Evolutionary conservation across 2,888 invertebrate genomes (phyloP).

Genomic region (Meteorus colon): DNA sequence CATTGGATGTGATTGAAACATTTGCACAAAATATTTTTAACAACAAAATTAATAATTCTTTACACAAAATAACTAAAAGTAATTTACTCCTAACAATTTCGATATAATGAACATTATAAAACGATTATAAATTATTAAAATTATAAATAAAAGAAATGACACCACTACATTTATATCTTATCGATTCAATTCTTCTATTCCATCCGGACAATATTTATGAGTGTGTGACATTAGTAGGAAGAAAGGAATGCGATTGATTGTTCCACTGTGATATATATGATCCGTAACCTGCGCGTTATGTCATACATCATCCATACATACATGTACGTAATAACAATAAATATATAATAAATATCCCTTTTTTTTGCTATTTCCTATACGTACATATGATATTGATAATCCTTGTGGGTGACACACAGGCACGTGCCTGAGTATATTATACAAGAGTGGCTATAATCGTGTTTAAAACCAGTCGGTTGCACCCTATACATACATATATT

Average conservation of each 20-base stretch:
- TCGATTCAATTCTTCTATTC: no score
- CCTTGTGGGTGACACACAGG: slow-evolving; percentile 67
- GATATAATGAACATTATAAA: background rate
- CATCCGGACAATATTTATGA: background rate
- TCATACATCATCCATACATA: background rate
- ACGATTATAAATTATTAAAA: no score
- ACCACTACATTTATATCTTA: no score
- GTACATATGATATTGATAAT: slow-evolving; percentile 72
- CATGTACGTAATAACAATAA: background rate
- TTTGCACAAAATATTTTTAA: no score
- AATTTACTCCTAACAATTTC: background rate
- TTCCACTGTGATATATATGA: slow-evolving; percentile 21
- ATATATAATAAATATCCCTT: slow-evolving; percentile 28
- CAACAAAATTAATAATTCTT: no score
- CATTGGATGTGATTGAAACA: background rate
- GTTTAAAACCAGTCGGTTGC: slow-evolving; percentile 61
- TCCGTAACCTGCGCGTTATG: background rate
- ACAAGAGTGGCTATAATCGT: slow-evolving; percentile 61
- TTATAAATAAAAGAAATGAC: no score
- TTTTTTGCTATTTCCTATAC: slow-evolving; percentile 1
- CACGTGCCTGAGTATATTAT: slow-evolving; percentile 67
- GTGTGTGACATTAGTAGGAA: background rate
- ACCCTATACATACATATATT: slow-evolving; percentile 10
- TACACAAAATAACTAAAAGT: no score
- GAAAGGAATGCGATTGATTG: slow-evolving; percentile 31